Evolutionary conservation across 1,140 invertebrate genomes (phyloP), one percentile per base, ranked within the genome.

Genomic region (Drosophila pectinifera): DNA sequence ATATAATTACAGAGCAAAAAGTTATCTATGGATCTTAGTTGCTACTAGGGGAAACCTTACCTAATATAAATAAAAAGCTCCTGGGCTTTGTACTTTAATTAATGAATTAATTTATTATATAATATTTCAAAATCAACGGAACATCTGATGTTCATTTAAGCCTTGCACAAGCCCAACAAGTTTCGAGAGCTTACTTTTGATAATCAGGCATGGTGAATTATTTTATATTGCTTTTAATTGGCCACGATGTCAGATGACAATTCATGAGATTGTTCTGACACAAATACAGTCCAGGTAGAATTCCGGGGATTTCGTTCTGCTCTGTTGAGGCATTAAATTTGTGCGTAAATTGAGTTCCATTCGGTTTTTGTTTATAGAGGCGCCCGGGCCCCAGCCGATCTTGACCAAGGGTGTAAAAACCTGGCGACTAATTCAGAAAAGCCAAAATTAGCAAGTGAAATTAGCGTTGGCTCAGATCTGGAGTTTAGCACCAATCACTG

Each of bases 381-480:
- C 53, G 57, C 38, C 22, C 20, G 20, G 28, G 5, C 24, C 11
- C 28, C 16, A 34, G 28, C 16, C 41, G 31, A 43, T 69, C 28
- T 67, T n/a, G 58, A 64, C 67, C 78, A 86, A 81, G 63, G 73
- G 59, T 74, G 61, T 62, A 68, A 84, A 75, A 69, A 70, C 31
- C 34, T 57, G 49, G 38, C 39, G 43, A 69, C 58, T 81, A 76
- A 81, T 75, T 73, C 31, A 34, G 31, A 51, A 34, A 49, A 51
- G 36, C 34, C 16, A 22, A 78, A 88, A 86, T 86, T 86, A 88
- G 82, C 83, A 59, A 59, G 31, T 22, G 34, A 42, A 86, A 88
- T 88, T 86, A 85, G 57, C 82, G 55, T 51, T 81, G 26, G 68
- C 64, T 81, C 69, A 81, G 75, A 74, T 68, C 58, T 43, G 28